These are phyloP conservation scores for Neoitamus cyanurus DNA, from an alignment of 2,888 invertebrate genomes.

Conservation along the genomic window DNA sequence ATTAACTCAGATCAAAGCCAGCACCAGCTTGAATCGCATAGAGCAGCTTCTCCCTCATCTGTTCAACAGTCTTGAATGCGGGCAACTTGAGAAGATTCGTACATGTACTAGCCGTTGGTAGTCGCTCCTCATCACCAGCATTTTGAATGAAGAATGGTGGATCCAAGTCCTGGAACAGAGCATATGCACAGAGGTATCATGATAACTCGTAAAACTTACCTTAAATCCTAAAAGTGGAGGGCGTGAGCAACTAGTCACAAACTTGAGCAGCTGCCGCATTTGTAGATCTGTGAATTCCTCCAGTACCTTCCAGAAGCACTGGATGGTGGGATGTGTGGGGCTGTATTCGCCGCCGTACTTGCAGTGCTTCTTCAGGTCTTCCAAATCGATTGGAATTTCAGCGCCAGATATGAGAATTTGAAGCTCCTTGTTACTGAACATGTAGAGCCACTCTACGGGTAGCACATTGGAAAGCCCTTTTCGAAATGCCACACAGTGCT, in stretches of 20 bases:
- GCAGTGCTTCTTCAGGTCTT: slow-evolving; percentile 87
- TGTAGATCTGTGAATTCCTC: slow-evolving; percentile 84
- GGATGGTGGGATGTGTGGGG: slow-evolving; percentile 84
- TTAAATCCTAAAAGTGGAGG: slow-evolving; percentile 97
- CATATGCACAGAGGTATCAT: too few species aligned
- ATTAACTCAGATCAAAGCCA: slow-evolving; percentile 93
- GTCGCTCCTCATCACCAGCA: slow-evolving; percentile 87
- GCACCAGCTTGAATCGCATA: slow-evolving; percentile 96
- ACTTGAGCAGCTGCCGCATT: slow-evolving; percentile 89
- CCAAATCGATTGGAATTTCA: slow-evolving; percentile 91
- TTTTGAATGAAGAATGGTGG: slow-evolving; percentile 97
- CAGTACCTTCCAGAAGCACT: slow-evolving; percentile 90
- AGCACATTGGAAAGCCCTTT: slow-evolving; percentile 92
- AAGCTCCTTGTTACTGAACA: slow-evolving; percentile 94
- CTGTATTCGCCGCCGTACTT: slow-evolving; percentile 90
- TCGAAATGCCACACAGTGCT: slow-evolving; percentile 89
- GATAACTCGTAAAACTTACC: too few species aligned
- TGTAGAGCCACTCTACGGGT: slow-evolving; percentile 90
- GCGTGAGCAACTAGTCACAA: slow-evolving; percentile 97
- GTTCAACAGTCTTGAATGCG: slow-evolving; percentile 82
- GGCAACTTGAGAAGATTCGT: slow-evolving; percentile 98
- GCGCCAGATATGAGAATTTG: slow-evolving; percentile 98
- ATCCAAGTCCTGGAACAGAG: slow-evolving; percentile 87
- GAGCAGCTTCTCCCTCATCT: slow-evolving; percentile 83
- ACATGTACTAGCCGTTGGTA: slow-evolving; percentile 97